phyloP scores from a whole-genome alignment of 2,797 vertebrate species.

The Xiphorhynchus erythropygius region DNA sequence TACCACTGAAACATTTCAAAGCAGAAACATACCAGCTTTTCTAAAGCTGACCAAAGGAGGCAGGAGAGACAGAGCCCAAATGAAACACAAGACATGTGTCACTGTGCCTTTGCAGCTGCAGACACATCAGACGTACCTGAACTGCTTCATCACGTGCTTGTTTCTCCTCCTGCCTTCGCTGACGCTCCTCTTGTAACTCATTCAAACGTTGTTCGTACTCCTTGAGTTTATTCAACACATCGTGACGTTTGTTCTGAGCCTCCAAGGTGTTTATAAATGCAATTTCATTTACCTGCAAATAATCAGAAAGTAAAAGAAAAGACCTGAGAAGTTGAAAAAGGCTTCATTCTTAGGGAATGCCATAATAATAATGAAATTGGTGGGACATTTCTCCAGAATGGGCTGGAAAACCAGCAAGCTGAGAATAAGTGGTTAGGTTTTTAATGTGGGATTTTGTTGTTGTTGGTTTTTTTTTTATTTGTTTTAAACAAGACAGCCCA shows the following conservation, averaged over 20 bases:
- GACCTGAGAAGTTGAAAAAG: background rate
- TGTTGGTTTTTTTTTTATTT: background rate
- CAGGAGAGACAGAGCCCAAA: background rate
- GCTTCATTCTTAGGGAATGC: background rate
- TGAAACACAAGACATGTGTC: accelerated
- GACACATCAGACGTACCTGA: slow-evolving; percentile 79
- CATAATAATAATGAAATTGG: background rate
- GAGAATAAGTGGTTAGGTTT: background rate
- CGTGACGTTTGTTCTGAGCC: slow-evolving; percentile 97
- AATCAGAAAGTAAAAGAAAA: background rate
- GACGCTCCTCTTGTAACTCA: slow-evolving; percentile 95
- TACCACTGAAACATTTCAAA: background rate
- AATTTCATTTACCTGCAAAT: slow-evolving; percentile 93
- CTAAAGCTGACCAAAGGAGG: background rate
- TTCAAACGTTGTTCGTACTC: slow-evolving; percentile 96
- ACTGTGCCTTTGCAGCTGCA: background rate
- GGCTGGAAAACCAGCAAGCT: background rate
- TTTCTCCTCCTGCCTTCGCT: slow-evolving; percentile 95
- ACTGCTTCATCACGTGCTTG: slow-evolving; percentile 97
- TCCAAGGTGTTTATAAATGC: slow-evolving; percentile 98
- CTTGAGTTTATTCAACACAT: slow-evolving; percentile 93
- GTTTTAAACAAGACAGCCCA: background rate
- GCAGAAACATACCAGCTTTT: background rate
- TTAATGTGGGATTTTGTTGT: background rate
- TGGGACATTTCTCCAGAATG: background rate